A percentile compares a stretch with the other conserved stretches of the same genome.
Conservation (phyloP, 1,140 invertebrate species). For the Ylistrum balloti region DNA sequence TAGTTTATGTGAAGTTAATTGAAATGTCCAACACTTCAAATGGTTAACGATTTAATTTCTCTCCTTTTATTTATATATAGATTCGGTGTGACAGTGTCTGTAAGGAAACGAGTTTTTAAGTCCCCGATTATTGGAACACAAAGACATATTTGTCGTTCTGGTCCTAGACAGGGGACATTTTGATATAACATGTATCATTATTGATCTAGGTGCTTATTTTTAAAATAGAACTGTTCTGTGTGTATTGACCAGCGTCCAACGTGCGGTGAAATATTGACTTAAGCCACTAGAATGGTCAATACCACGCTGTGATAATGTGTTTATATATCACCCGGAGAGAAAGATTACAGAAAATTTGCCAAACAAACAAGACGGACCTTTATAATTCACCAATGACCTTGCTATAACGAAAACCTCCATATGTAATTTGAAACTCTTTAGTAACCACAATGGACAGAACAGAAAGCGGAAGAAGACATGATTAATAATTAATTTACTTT, state of each 20-base stretch:
- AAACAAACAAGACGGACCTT: neutral
- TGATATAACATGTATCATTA: neutral
- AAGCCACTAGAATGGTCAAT: neutral
- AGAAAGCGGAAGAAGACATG: too few relatives aligned
- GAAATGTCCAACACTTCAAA: constrained; percentile 33
- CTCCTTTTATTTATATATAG: neutral
- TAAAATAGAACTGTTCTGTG: neutral
- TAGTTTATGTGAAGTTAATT: neutral
- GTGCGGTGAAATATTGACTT: neutral
- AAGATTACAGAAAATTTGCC: neutral
- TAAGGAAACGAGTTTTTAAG: constrained; percentile 35
- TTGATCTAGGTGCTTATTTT: neutral
- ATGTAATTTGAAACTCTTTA: too few relatives aligned
- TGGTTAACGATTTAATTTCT: constrained; percentile 6
- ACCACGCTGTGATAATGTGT: neutral
- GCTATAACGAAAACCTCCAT: too few relatives aligned
- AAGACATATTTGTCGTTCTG: neutral
- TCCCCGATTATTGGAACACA: neutral
- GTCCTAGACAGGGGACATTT: constrained; percentile 24
- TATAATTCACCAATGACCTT: neutral
- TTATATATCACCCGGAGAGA: constrained; percentile 16
- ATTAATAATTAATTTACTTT: too few relatives aligned
- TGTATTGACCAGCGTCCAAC: neutral
- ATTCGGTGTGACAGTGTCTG: neutral
- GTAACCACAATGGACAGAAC: too few relatives aligned